Percentiles rank a stretch among this genome's conserved stretches.
Evolutionary conservation across 2,888 invertebrate species (phyloP).

Genomic region (Ceramica pisi): DNA sequence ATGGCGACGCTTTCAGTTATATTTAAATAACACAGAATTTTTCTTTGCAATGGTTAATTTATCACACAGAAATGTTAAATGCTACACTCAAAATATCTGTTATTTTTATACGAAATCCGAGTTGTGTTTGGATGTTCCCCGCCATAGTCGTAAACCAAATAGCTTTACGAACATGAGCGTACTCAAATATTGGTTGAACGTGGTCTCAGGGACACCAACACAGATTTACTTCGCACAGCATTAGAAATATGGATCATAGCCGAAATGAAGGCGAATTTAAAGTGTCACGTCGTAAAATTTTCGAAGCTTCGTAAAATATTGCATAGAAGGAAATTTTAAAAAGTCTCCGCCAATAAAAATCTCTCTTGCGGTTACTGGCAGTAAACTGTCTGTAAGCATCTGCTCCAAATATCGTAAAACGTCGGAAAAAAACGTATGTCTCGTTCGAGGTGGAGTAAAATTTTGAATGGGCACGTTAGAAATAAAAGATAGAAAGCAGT

Average conservation of each 20-base stretch:
- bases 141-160: slow-evolving; percentile 80
- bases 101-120: slow-evolving; percentile 69
- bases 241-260: slow-evolving; percentile 74
- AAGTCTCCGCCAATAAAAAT: slow-evolving; percentile 26
- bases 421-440: slow-evolving; percentile 28
- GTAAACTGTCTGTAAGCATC: slow-evolving; percentile 47
- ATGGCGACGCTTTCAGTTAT: slow-evolving; percentile 22
- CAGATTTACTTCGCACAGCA: slow-evolving; percentile 78
- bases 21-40: slow-evolving; percentile 24
- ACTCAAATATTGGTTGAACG: slow-evolving; percentile 86
- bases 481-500: slow-evolving; percentile 43
- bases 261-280: slow-evolving; percentile 45
- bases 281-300: slow-evolving; percentile 43
- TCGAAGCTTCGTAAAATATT: slow-evolving; percentile 42
- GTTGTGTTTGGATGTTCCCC: slow-evolving; percentile 66
- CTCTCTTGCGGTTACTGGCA: slow-evolving; percentile 20
- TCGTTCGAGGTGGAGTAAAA: slow-evolving; percentile 20
- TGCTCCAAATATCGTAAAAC: slow-evolving; percentile 44
- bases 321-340: slow-evolving; percentile 35
- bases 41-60: slow-evolving; percentile 19
- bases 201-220: slow-evolving; percentile 77
- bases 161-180: slow-evolving; percentile 80
- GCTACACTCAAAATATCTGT: slow-evolving; percentile 61
- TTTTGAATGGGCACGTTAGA: slow-evolving; percentile 21
- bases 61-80: slow-evolving; percentile 51